Conservation (phyloP, 2,113 vertebrate genomes). For the Gymnocephalus cernua region DNA sequence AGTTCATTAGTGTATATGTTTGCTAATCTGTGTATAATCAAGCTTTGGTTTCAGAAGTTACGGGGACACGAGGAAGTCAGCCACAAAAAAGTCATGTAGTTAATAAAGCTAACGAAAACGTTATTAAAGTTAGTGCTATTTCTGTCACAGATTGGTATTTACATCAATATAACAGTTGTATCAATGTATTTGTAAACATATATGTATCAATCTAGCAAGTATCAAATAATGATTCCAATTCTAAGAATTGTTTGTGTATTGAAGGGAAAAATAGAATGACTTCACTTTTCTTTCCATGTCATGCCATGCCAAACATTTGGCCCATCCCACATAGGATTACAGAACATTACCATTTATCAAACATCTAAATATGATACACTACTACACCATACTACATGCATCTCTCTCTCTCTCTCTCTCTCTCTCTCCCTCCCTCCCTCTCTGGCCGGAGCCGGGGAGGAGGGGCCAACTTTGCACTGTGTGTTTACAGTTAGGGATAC, state of each 20-base stretch:
- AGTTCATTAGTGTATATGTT: neutral
- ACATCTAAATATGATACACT: too few species aligned
- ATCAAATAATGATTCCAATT: neutral
- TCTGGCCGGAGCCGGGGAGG: too few species aligned
- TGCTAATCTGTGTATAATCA: neutral
- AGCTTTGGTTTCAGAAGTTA: neutral
- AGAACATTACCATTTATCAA: neutral
- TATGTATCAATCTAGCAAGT: neutral
- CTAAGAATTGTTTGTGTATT: too few species aligned
- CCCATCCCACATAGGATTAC: neutral
- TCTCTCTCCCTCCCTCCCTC: too few species aligned
- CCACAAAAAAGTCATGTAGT: neutral
- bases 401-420: too few species aligned
- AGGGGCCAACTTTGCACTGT: too few species aligned
- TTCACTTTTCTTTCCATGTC: neutral
- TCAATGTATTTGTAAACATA: too few species aligned
- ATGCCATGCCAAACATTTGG: neutral
- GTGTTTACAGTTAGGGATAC: too few species aligned
- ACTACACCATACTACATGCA: too few species aligned
- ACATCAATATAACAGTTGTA: too few species aligned
- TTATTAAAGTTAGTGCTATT: neutral
- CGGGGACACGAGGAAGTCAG: neutral
- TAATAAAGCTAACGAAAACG: neutral
- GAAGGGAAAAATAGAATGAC: too few species aligned
- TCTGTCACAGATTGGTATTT: neutral